phyloP scores from a whole-genome alignment of 2,113 vertebrate species.

The Oreochromis aureus region DNA sequence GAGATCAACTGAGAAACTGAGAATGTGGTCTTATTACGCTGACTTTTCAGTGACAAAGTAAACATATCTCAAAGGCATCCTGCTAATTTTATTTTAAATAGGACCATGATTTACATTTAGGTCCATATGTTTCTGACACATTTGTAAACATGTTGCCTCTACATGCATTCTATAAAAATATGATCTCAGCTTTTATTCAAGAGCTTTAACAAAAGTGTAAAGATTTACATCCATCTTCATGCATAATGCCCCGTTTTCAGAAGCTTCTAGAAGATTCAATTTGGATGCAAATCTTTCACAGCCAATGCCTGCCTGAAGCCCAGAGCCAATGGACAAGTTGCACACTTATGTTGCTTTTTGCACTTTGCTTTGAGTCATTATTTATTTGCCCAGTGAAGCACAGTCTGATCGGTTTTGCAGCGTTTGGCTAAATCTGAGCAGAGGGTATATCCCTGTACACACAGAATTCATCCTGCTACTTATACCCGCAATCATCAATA shows the following conservation, averaged over 20 bases:
- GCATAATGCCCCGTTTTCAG: neutral
- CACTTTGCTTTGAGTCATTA: neutral
- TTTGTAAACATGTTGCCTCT: neutral
- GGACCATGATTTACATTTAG: neutral
- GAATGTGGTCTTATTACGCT: neutral
- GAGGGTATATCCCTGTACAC: neutral
- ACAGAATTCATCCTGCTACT: neutral
- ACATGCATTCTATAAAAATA: neutral
- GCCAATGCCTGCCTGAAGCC: neutral
- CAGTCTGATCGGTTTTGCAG: neutral
- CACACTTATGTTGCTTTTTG: neutral
- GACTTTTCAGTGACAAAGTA: neutral
- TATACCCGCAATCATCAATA: rapidly evolving
- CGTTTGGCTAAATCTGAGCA: neutral
- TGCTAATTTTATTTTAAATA: neutral
- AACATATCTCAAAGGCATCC: neutral
- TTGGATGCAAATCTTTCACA: neutral
- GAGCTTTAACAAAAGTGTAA: neutral
- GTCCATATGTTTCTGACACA: neutral
- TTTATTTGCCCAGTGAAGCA: neutral
- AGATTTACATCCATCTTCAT: neutral
- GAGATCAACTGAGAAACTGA: neutral
- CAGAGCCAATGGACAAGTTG: neutral
- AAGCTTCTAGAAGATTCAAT: neutral
- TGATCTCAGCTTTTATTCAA: neutral